phyloP scores from a whole-genome alignment of 2,888 invertebrate genomes.

The Spatulosminthurus flaviceps region DNA sequence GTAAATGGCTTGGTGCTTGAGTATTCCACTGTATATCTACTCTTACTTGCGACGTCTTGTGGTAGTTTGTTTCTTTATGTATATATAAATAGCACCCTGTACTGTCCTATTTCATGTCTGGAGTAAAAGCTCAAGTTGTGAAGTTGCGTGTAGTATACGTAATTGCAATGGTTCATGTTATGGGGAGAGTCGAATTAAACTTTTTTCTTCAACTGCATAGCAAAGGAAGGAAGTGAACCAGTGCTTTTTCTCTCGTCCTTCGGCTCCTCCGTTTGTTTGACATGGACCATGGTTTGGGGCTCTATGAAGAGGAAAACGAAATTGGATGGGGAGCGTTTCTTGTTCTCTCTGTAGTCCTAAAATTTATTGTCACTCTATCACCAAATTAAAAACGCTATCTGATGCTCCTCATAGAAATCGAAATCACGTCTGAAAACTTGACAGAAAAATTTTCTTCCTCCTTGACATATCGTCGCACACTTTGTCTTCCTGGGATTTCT shows the following conservation, averaged over 20 bases:
- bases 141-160: background rate
- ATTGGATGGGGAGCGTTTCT: constrained; percentile 34
- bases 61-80: no score
- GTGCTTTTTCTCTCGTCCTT: no score
- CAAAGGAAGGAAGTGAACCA: no score
- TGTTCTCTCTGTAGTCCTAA: constrained; percentile 39
- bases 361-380: constrained; percentile 53
- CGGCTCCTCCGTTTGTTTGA: background rate
- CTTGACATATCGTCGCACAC: constrained; percentile 41
- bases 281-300: no score
- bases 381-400: constrained; percentile 51
- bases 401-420: constrained; percentile 47
- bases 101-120: background rate
- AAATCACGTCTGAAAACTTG: constrained; percentile 44
- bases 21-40: no score
- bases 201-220: background rate
- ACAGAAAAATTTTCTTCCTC: constrained; percentile 39
- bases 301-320: background rate
- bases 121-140: background rate
- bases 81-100: no score
- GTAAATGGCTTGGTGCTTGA: background rate
- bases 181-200: constrained; percentile 5
- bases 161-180: constrained; percentile 10
- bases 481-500: background rate
- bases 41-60: no score